Evolutionary conservation across 2,888 invertebrate genomes (phyloP).

Genomic region (Electrophaes corylata): DNA sequence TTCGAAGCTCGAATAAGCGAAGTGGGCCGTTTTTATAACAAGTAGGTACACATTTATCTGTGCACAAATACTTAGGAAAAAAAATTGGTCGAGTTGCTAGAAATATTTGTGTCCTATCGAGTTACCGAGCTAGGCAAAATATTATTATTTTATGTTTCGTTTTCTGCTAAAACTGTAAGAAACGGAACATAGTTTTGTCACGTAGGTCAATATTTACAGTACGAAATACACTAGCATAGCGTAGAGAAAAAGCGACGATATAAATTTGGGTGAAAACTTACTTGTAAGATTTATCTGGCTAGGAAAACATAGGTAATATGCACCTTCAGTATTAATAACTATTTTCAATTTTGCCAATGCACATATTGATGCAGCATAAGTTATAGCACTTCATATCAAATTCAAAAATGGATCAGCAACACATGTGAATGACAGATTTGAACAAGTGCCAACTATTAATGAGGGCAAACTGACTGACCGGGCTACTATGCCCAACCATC

Average conservation of each 20-base stretch:
- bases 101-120: background rate
- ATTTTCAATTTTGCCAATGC: background rate
- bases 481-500: slow-evolving; percentile 46
- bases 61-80: background rate
- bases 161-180: too few relatives aligned
- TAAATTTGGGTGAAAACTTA: background rate
- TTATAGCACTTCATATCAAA: slow-evolving; percentile 52
- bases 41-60: too few relatives aligned
- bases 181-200: too few relatives aligned
- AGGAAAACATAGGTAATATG: too few relatives aligned
- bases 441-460: slow-evolving; percentile 62
- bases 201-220: too few relatives aligned
- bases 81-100: background rate
- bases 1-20: too few relatives aligned
- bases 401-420: slow-evolving; percentile 59
- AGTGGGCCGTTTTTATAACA: too few relatives aligned
- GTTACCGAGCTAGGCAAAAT: background rate
- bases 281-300: too few relatives aligned
- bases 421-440: slow-evolving; percentile 59
- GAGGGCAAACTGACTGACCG: slow-evolving; percentile 52
- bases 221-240: too few relatives aligned
- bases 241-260: too few relatives aligned
- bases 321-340: background rate
- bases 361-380: slow-evolving; percentile 35
- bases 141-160: too few relatives aligned